These are phyloP conservation scores for Eunapius fragilis DNA, from an alignment of 37 sponge, comb jelly and placozoan species.

Conservation along the genomic window DNA sequence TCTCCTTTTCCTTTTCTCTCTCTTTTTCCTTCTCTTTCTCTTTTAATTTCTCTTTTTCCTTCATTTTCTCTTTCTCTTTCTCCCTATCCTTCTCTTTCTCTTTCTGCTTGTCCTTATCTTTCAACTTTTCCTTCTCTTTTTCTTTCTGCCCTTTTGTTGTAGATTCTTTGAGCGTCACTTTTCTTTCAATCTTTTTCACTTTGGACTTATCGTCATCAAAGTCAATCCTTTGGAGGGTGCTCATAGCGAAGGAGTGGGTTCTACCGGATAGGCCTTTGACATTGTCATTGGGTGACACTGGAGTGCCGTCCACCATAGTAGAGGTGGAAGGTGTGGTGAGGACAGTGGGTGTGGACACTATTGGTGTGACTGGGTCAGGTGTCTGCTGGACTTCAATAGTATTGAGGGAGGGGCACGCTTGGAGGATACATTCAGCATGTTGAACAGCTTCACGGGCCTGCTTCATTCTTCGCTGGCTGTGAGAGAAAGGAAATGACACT, in stretches of 20 bases:
- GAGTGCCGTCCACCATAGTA: neutral
- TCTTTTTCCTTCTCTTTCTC: neutral
- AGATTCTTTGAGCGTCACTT: neutral
- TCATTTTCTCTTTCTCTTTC: neutral
- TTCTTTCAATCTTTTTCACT: neutral
- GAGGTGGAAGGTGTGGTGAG: neutral
- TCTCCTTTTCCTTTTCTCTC: slow-evolving; percentile 11
- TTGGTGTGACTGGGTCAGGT: neutral
- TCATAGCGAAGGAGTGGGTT: neutral
- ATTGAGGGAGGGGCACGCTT: neutral
- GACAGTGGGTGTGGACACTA: neutral
- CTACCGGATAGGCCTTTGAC: neutral
- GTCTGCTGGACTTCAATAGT: neutral
- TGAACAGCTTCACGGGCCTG: neutral
- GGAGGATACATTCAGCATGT: neutral
- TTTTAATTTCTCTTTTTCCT: neutral
- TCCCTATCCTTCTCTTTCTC: slow-evolving; percentile 4
- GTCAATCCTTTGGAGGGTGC: neutral
- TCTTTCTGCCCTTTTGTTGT: neutral
- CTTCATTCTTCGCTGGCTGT: neutral
- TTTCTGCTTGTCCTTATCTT: neutral
- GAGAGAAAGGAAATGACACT: too few species aligned
- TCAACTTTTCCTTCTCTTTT: neutral
- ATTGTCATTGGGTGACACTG: neutral
- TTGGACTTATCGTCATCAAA: neutral